phyloP scores from a whole-genome alignment of 1,140 invertebrate genomes.

The Hyphantria cunea region DNA sequence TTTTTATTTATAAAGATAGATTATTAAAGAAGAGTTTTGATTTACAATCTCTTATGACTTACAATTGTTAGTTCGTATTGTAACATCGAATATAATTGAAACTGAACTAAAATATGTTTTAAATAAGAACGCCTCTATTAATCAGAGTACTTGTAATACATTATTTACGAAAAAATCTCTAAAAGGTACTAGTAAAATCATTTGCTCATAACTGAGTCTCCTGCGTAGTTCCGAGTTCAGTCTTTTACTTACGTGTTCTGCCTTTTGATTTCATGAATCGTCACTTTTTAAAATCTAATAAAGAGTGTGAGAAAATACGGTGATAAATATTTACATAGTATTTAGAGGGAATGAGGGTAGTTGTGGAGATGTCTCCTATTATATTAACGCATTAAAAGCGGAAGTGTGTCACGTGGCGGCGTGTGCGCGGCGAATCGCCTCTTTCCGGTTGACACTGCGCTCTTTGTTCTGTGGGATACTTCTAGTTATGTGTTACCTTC shows the following conservation, averaged over 20 bases:
- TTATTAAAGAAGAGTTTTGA: no score
- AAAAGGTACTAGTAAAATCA: no score
- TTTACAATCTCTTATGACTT: no score
- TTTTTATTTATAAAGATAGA: no score
- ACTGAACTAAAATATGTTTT: no score
- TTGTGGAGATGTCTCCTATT: slow-evolving; percentile 75
- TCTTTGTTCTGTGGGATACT: slow-evolving; percentile 22
- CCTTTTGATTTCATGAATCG: background rate
- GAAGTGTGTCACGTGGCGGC: slow-evolving; percentile 70
- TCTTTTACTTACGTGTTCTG: no score
- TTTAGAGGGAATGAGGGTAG: slow-evolving; percentile 44
- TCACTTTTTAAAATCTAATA: slow-evolving; percentile 16
- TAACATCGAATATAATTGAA: no score
- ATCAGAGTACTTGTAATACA: no score
- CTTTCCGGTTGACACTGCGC: slow-evolving; percentile 54
- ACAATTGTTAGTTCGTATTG: no score
- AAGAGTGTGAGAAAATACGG: slow-evolving; percentile 43
- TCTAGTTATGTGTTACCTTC: slow-evolving; percentile 19
- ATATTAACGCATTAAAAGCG: slow-evolving; percentile 75
- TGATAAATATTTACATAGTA: slow-evolving; percentile 44
- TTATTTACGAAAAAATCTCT: no score
- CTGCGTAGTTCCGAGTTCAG: background rate
- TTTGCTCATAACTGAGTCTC: no score
- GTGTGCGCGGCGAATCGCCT: slow-evolving; percentile 70
- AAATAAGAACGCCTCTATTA: no score